Evolutionary conservation across 2,888 invertebrate species (phyloP).

Genomic region (Andrena trimmerana): DNA sequence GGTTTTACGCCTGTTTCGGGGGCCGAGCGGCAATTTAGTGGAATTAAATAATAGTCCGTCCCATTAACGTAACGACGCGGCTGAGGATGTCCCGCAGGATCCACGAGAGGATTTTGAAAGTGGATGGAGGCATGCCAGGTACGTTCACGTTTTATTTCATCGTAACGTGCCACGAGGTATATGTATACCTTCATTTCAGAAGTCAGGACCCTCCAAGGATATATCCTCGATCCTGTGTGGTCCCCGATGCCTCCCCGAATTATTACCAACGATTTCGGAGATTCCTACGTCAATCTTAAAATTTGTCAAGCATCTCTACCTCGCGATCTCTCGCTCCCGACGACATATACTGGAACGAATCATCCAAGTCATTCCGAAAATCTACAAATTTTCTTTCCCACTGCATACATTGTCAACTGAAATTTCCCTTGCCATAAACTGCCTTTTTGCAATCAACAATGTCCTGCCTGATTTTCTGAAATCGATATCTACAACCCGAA

Average conservation of each 20-base stretch:
- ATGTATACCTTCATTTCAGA: conserved; percentile 66
- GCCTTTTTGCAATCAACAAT: no score
- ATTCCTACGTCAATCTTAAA: conserved; percentile 72
- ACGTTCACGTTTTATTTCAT: conserved; percentile 75
- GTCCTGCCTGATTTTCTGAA: no score
- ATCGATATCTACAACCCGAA: not conserved
- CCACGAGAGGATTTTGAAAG: conserved; percentile 58
- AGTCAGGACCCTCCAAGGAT: conserved; percentile 69
- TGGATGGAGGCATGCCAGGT: conserved; percentile 69
- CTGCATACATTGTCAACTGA: not conserved
- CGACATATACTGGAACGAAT: conserved; percentile 28
- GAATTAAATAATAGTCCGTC: conserved; percentile 75
- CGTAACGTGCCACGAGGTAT: conserved; percentile 75
- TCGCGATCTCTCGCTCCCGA: conserved; percentile 19
- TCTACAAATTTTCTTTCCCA: not conserved
- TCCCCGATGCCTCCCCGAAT: conserved; percentile 68
- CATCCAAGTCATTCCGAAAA: not conserved
- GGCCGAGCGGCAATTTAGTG: conserved; percentile 69
- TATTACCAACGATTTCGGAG: conserved; percentile 67
- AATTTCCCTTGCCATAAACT: no score
- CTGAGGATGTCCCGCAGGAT: conserved; percentile 67
- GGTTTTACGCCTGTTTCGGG: conserved; percentile 70
- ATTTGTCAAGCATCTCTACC: conserved; percentile 64
- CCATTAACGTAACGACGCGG: conserved; percentile 72
- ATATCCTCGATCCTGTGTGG: conserved; percentile 72